phyloP scores from a whole-genome alignment of 2,797 vertebrate genomes.

The Sparus aurata region DNA sequence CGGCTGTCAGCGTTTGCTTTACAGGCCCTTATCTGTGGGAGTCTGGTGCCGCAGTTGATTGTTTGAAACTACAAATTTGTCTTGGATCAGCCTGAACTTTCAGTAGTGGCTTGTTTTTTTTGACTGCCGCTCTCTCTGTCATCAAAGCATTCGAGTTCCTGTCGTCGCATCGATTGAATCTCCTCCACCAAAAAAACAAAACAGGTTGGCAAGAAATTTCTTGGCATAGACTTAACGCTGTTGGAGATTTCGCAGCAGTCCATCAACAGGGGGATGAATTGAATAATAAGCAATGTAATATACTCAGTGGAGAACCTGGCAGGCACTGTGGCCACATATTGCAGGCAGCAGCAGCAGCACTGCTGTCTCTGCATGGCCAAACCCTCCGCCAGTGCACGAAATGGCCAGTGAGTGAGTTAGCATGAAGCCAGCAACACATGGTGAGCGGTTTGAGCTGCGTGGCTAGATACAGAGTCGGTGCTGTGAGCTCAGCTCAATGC shows the following conservation, averaged over 20 bases:
- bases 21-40: constrained; percentile 22
- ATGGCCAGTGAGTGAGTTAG: constrained; percentile 50
- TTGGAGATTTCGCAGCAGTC: constrained; percentile 45
- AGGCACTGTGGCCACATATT: constrained; percentile 50
- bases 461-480: constrained; percentile 40
- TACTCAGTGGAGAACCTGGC: constrained; percentile 56
- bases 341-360: constrained; percentile 51
- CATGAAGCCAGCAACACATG: constrained; percentile 62
- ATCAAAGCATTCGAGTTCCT: constrained; percentile 40
- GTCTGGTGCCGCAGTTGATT: constrained; percentile 36
- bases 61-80: constrained; percentile 39
- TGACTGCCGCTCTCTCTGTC: constrained; percentile 17
- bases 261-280: constrained; percentile 44
- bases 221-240: constrained; percentile 35
- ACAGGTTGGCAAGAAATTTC: constrained; percentile 27
- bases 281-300: constrained; percentile 61
- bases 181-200: constrained; percentile 7
- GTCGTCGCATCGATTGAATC: constrained; percentile 15
- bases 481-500: constrained; percentile 43
- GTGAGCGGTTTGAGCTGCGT: constrained; percentile 60
- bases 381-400: constrained; percentile 45
- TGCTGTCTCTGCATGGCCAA: constrained; percentile 42
- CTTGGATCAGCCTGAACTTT: constrained; percentile 11
- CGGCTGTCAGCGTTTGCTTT: constrained; percentile 15
- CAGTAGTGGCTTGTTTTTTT: constrained; percentile 14